Percentiles rank a stretch among this genome's conserved stretches.
phyloP scores from a whole-genome alignment of 2,888 invertebrate genomes.

The Aricia artaxerxes region DNA sequence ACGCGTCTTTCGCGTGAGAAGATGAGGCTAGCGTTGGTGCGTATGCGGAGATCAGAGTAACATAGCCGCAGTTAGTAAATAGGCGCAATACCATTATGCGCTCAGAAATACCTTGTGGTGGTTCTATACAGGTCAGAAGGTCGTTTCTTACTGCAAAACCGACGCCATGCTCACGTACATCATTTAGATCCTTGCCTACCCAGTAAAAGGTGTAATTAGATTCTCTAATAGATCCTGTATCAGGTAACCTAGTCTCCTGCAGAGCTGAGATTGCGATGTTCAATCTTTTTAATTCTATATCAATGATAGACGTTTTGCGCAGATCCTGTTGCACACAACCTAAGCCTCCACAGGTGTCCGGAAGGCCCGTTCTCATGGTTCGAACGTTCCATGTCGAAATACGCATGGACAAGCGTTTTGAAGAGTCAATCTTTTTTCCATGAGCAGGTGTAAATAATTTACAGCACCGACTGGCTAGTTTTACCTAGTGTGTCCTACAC shows the following conservation, averaged over 20 bases:
- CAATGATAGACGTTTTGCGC: slow-evolving; percentile 33
- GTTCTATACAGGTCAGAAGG: no score
- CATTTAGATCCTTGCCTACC: no score
- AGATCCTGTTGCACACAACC: slow-evolving; percentile 14
- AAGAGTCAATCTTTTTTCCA: not conserved
- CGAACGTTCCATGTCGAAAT: slow-evolving; percentile 30
- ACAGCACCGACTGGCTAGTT: no score
- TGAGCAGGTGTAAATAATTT: not conserved
- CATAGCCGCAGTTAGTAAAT: no score
- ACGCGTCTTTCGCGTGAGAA: no score
- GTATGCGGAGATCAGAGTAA: no score
- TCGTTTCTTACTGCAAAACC: no score
- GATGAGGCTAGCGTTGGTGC: no score
- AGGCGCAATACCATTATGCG: no score
- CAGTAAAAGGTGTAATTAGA: slow-evolving; percentile 37
- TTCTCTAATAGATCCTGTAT: slow-evolving; percentile 37
- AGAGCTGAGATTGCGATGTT: slow-evolving; percentile 35
- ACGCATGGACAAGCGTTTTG: not conserved
- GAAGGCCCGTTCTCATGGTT: slow-evolving; percentile 13
- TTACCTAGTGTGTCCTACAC: slow-evolving; percentile 18
- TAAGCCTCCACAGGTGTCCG: not conserved
- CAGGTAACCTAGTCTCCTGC: slow-evolving; percentile 22
- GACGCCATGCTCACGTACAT: no score
- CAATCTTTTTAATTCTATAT: slow-evolving; percentile 35
- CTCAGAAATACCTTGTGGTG: no score